phyloP scores from a whole-genome alignment of 2,888 invertebrate species.

The Ferdinandea cuprea region DNA sequence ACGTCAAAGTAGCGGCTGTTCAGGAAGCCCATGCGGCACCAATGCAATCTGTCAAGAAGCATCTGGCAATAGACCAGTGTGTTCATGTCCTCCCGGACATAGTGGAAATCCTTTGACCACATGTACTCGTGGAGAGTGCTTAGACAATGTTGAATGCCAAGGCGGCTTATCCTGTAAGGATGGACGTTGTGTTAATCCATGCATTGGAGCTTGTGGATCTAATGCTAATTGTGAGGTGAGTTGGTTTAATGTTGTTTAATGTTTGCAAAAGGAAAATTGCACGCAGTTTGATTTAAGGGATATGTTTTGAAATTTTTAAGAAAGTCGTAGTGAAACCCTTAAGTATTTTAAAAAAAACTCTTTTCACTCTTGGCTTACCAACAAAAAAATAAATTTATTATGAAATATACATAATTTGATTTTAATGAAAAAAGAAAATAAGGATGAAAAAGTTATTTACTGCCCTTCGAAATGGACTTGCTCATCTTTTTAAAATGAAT shows the following conservation, averaged over 20 bases:
- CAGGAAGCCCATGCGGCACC: constrained; percentile 87
- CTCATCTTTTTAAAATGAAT: too few relatives aligned
- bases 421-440: too few relatives aligned
- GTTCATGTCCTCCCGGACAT: constrained; percentile 91
- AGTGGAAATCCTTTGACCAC: constrained; percentile 90
- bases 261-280: neutral
- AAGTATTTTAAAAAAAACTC: too few relatives aligned
- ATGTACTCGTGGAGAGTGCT: constrained; percentile 90
- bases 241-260: neutral
- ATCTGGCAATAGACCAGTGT: constrained; percentile 89
- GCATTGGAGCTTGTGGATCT: constrained; percentile 89
- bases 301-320: neutral
- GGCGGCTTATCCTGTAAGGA: constrained; percentile 88
- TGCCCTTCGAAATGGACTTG: too few relatives aligned
- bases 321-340: too few relatives aligned
- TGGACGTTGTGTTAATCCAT: constrained; percentile 91
- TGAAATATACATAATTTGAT: too few relatives aligned
- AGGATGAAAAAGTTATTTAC: too few relatives aligned
- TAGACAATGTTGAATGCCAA: constrained; percentile 91
- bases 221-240: constrained; percentile 90
- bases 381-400: too few relatives aligned
- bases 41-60: constrained; percentile 87
- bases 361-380: too few relatives aligned
- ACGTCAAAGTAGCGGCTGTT: constrained; percentile 83
- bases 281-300: neutral